phyloP scores from a whole-genome alignment of 2,888 invertebrate species.

The Mycalesis mineus region DNA sequence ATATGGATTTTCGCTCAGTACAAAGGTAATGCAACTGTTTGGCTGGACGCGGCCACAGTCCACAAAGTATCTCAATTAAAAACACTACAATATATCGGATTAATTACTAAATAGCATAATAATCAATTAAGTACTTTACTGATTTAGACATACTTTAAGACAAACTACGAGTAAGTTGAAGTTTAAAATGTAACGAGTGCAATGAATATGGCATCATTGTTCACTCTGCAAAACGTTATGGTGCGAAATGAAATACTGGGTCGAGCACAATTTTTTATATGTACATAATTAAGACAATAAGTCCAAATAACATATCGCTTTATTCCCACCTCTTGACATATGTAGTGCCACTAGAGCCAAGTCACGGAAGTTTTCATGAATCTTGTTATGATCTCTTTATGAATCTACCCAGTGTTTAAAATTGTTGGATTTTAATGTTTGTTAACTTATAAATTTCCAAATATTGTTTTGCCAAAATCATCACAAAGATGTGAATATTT shows the following conservation, averaged over 20 bases:
- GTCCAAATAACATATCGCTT: slow-evolving; percentile 70
- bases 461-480: neutral
- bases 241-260: slow-evolving; percentile 61
- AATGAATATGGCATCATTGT: neutral
- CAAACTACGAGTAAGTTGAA: slow-evolving; percentile 27
- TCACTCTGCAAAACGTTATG: slow-evolving; percentile 36
- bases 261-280: slow-evolving; percentile 61
- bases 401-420: slow-evolving; percentile 76
- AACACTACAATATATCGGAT: slow-evolving; percentile 32
- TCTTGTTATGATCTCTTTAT: slow-evolving; percentile 75
- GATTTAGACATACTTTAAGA: slow-evolving; percentile 42
- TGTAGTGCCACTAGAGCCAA: slow-evolving; percentile 45
- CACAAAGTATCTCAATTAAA: neutral
- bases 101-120: slow-evolving; percentile 59
- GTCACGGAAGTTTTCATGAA: slow-evolving; percentile 59
- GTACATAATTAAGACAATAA: slow-evolving; percentile 71
- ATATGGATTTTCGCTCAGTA: too few species aligned
- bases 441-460: slow-evolving; percentile 1
- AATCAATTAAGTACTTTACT: slow-evolving; percentile 58
- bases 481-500: neutral
- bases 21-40: neutral
- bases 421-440: slow-evolving; percentile 57
- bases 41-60: slow-evolving; percentile 6
- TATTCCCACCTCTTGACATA: slow-evolving; percentile 57
- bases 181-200: neutral